Percentiles rank a stretch among this genome's conserved stretches.
Conservation (phyloP, 2,888 invertebrate species). For the Eupithecia subfuscata region DNA sequence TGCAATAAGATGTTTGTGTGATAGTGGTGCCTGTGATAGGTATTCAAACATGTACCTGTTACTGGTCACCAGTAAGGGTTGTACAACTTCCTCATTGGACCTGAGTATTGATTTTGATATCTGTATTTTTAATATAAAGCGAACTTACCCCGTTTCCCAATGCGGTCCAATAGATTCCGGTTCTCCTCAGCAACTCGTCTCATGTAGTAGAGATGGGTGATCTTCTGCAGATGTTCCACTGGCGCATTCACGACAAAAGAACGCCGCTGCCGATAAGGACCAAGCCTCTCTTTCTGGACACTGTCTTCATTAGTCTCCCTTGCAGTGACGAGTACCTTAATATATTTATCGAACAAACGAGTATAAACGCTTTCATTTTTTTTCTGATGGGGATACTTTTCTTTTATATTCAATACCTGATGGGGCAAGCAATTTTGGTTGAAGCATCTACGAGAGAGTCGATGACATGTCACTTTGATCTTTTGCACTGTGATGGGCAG, state of each 20-base stretch:
- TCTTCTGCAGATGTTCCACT: conserved; percentile 66
- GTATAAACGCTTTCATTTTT: neutral
- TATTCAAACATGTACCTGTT: neutral
- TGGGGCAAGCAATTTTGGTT: neutral
- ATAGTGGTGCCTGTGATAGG: neutral
- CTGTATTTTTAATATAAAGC: neutral
- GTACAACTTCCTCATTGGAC: neutral
- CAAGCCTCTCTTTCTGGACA: conserved; percentile 51
- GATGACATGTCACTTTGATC: neutral
- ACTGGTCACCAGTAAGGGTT: neutral
- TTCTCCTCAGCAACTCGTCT: conserved; percentile 65
- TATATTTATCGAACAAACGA: conserved; percentile 28
- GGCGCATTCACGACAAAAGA: conserved; percentile 72
- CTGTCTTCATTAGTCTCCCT: conserved; percentile 53
- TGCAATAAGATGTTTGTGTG: neutral
- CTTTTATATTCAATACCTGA: neutral
- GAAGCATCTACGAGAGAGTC: neutral
- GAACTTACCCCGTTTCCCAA: conserved; percentile 75
- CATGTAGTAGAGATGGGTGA: conserved; percentile 63
- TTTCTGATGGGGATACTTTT: neutral
- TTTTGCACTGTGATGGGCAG: neutral
- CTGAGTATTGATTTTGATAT: neutral
- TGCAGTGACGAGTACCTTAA: conserved; percentile 23
- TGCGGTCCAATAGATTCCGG: conserved; percentile 65
- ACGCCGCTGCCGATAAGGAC: conserved; percentile 59